Percentiles rank a stretch among this genome's conserved stretches.
Evolutionary conservation across 2,113 vertebrate genomes (phyloP).

Genomic region (Xiphorhynchus elegans): DNA sequence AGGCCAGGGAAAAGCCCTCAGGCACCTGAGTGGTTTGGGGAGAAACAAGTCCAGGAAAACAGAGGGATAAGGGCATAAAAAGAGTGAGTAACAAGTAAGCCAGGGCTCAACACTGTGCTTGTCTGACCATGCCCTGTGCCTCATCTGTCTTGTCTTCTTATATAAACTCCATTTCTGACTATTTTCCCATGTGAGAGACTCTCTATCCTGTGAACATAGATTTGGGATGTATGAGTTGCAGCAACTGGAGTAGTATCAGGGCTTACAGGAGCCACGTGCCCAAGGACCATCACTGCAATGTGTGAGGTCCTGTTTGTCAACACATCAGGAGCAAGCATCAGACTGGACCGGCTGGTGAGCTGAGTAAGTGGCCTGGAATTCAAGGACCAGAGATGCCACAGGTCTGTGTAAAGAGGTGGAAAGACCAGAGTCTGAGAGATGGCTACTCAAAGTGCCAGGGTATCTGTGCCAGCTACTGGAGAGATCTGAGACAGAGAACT

Average conservation of each 20-base stretch:
- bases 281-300: fast-evolving
- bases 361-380: background rate
- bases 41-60: background rate
- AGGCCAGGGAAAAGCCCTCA: background rate
- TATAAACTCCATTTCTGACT: background rate
- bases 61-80: background rate
- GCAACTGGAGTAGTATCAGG: background rate
- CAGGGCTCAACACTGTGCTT: background rate
- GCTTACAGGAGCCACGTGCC: too few relatives aligned
- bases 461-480: background rate
- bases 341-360: background rate
- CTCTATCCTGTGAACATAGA: background rate
- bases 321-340: fast-evolving
- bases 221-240: background rate
- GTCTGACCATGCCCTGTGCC: background rate
- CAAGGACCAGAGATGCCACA: background rate
- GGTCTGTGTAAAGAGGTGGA: background rate
- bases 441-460: background rate
- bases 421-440: background rate
- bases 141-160: background rate
- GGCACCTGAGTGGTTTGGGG: background rate
- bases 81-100: background rate
- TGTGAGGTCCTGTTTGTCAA: background rate
- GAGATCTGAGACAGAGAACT: background rate
- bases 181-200: background rate